Base-by-base conservation (phyloP, 2,888 invertebrate species). In the Atethmia centrago region DNA sequence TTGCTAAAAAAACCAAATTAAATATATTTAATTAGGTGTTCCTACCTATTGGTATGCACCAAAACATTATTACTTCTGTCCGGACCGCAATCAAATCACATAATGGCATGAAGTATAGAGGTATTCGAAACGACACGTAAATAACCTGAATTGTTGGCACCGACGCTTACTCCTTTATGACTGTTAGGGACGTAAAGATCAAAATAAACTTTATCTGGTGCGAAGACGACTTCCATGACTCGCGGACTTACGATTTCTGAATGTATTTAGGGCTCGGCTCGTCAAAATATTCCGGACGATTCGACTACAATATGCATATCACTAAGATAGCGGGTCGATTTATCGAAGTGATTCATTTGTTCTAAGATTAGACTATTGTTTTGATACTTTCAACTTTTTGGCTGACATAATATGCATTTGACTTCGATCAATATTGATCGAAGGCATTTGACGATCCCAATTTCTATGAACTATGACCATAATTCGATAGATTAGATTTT, bases 201-300 rank as follows among this genome's bases (percentile, higher is more conserved):
- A 84, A 91, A 91, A 91, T 91, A 91, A 90, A 89, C 87, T 87
- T 89, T 86, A 90, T 89, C 82, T 86, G 80, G 79, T 87, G 86
- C 66, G 84, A 87, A 86, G 77, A 85, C 47, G 51, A 69, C 69
- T 71, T 21, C 69, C 70, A 76, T 62, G 69, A 75, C 59, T 62
- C 66, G 62, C 61, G 74, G 72, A 78, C 74, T 69, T 72, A 71
- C 59, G 56, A 62, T 62, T 70, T 74, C 65, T 64, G 58, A 71
- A 65, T 74, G 64, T 76, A 85, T 80, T 84, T 64, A 49, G 62
- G 70, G 70, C 67, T 74, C 58, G 51, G 64, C 74, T 69, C 74
- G 58, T 80, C 75, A 67, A 79, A 74, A 76, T 79, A 82, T 77
- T 85, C 82, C 51, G 25, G 77, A 85, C 40, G 70, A 82, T 85